Evolutionary conservation across 2,888 invertebrate genomes (phyloP).

Genomic region (Adelognathus sp.): DNA sequence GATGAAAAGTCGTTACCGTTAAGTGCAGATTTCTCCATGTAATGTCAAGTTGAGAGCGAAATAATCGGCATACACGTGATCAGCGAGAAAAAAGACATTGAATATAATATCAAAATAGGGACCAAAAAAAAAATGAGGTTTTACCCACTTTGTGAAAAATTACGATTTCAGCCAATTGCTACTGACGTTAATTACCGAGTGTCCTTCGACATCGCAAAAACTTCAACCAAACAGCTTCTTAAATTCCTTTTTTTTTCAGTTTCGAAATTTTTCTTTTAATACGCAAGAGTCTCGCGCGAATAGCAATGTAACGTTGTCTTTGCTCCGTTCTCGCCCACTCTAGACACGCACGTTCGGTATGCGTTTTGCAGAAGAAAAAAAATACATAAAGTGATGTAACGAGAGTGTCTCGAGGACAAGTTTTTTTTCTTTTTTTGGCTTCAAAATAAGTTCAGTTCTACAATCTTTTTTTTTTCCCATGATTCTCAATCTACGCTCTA

Average conservation of each 20-base stretch:
- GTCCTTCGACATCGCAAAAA: too few relatives aligned
- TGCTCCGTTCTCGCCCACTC: constrained; percentile 3
- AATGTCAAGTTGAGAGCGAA: too few relatives aligned
- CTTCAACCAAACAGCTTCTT: too few relatives aligned
- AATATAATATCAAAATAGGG: too few relatives aligned
- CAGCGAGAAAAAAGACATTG: too few relatives aligned
- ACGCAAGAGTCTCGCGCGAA: constrained; percentile 27
- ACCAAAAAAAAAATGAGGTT: too few relatives aligned
- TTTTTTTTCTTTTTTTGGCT: constrained; percentile 31
- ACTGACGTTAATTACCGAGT: too few relatives aligned
- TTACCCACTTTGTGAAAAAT: too few relatives aligned
- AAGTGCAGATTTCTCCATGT: too few relatives aligned
- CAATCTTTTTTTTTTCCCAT: constrained; percentile 26
- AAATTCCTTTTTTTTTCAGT: neutral
- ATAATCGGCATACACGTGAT: too few relatives aligned
- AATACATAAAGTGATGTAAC: constrained; percentile 7
- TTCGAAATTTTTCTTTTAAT: constrained; percentile 1
- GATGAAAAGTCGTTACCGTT: too few relatives aligned
- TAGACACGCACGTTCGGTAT: constrained; percentile 30
- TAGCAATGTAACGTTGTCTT: constrained; percentile 17
- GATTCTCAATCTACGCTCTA: constrained; percentile 28
- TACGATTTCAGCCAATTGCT: too few relatives aligned
- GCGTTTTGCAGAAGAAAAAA: constrained; percentile 42
- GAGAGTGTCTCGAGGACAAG: constrained; percentile 20
- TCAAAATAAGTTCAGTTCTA: constrained; percentile 24